Evolutionary conservation across 2,113 vertebrate species (phyloP).

Genomic region (Bucco capensis): DNA sequence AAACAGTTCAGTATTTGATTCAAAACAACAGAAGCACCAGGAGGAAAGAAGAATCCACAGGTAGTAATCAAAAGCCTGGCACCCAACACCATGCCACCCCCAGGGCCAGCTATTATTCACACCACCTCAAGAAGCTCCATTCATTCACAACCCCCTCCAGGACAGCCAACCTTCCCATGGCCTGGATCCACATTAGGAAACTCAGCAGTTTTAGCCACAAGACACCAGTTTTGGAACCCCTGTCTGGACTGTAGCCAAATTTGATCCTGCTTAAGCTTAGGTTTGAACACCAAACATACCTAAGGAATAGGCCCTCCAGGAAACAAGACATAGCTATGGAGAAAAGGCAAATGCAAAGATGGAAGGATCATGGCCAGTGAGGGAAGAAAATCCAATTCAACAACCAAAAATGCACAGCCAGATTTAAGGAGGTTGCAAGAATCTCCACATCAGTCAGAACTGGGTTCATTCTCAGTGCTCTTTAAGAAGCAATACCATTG

Average conservation of each 20-base stretch:
- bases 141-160: not conserved
- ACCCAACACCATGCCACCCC: not conserved
- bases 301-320: not conserved
- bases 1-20: not conserved
- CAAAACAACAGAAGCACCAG: not conserved
- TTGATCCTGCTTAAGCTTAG: not conserved
- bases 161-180: not conserved
- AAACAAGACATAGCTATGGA: not conserved
- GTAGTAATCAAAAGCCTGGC: not conserved
- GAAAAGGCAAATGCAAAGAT: not conserved
- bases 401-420: not conserved
- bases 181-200: not conserved
- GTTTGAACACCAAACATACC: not conserved
- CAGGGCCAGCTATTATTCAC: not conserved
- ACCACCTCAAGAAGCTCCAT: not conserved
- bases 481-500: not conserved
- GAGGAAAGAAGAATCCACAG: not conserved
- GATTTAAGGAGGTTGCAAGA: not conserved
- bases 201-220: not conserved
- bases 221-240: not conserved
- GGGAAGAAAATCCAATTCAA: not conserved
- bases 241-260: not conserved
- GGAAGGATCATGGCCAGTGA: not conserved
- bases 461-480: not conserved
- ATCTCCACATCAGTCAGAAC: not conserved